A percentile compares a stretch with the other conserved stretches of the same genome.
phyloP scores from a whole-genome alignment of 2,888 invertebrate genomes.

The Rotaria socialis region DNA sequence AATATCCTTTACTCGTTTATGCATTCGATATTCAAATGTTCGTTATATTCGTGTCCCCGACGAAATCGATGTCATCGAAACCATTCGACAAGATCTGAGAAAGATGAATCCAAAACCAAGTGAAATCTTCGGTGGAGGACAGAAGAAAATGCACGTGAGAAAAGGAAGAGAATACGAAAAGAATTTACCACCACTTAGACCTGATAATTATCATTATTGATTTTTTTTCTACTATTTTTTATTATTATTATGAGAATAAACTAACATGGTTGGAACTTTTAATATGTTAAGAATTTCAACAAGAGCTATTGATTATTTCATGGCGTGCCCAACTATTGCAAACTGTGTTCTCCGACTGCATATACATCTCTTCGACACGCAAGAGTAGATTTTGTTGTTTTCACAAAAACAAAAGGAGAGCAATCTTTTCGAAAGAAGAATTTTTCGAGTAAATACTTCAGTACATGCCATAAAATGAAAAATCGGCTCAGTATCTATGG shows the following conservation, averaged over 20 bases:
- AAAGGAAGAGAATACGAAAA: neutral
- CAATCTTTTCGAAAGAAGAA: too few species aligned
- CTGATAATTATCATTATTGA: neutral
- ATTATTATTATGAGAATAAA: neutral
- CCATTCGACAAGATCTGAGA: neutral
- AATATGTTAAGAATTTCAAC: neutral
- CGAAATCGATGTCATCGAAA: slow-evolving; percentile 24
- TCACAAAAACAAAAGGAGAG: too few species aligned
- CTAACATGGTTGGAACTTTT: neutral
- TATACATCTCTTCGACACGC: too few species aligned
- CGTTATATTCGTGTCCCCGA: slow-evolving; percentile 4
- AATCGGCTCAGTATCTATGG: too few species aligned
- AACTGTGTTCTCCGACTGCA: too few species aligned
- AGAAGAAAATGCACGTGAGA: neutral
- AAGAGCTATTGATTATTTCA: neutral
- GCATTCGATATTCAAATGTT: neutral
- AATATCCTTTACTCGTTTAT: neutral
- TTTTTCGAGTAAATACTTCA: too few species aligned
- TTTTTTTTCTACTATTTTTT: neutral
- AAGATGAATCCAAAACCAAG: neutral
- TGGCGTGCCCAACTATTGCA: too few species aligned
- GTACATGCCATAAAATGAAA: too few species aligned
- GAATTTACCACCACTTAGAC: slow-evolving; percentile 6
- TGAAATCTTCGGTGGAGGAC: slow-evolving; percentile 8
- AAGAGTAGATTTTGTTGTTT: too few species aligned